phyloP scores from a whole-genome alignment of 2,113 vertebrate species.

The Cichladusa arquata region DNA sequence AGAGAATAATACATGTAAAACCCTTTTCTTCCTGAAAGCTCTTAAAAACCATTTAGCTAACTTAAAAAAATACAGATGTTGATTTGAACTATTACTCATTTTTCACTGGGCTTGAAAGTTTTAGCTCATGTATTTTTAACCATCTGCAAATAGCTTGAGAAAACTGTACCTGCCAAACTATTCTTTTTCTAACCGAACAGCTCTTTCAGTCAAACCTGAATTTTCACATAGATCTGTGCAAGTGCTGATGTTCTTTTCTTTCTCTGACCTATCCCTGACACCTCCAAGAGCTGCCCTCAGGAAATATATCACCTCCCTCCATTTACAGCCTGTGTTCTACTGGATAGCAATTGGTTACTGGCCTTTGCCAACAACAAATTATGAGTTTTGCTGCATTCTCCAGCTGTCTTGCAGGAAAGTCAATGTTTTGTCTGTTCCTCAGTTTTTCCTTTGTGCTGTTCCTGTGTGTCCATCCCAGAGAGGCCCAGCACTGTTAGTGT shows the following conservation, averaged over 20 bases:
- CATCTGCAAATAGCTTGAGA: background rate
- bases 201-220: background rate
- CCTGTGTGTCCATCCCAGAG: background rate
- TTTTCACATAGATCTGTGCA: background rate
- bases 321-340: background rate
- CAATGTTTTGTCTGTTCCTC: background rate
- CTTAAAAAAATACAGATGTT: background rate
- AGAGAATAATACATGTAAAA: background rate
- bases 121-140: background rate
- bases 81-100: background rate
- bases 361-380: background rate
- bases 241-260: background rate
- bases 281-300: background rate
- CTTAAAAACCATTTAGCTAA: background rate
- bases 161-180: background rate
- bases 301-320: background rate
- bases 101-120: background rate
- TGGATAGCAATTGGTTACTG: background rate
- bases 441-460: background rate
- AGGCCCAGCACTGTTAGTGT: background rate
- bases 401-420: background rate
- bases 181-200: background rate
- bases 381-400: background rate
- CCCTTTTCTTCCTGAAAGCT: background rate
- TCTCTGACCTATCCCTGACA: background rate